Evolutionary conservation across 2,797 vertebrate genomes (phyloP), one percentile per base, ranked within the genome.

Genomic region (Hylomyscus alleni): DNA sequence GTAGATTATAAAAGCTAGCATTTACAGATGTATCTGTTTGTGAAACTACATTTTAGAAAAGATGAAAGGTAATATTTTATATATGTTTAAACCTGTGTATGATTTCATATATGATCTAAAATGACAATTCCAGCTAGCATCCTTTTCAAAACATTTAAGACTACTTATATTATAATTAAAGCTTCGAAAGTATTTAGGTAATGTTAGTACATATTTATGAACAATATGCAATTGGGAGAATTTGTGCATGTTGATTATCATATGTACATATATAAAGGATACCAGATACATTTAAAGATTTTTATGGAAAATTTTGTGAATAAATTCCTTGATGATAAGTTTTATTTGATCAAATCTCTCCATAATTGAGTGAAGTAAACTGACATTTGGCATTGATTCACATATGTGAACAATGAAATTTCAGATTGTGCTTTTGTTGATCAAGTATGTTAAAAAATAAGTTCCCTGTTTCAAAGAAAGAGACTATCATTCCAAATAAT

Each of bases 151-250:
- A 56, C 60, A 89, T 50, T 89, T 78, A 47, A 24, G 29, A 40
- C 24, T 85, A 22, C 82, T 93, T 94, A 76, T 88, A 58, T 62
- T 77, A 84, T 72, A 93, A 97, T 90, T 90, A 4, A 76, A 89
- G 37, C 73, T 85, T 73, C 14, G 56, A 78, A 83, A 93, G 26
- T 69, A 7, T 78, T 89, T 17, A 81, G 14, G 17, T 73, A 78
- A 76, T 81, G 76, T 95, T 78, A 82, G 52, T 15, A 75, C 13
- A 83, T 24, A 52, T 72, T 76, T 83, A 69, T 56, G 11, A 37
- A 40, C n/a, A 81, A 31, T 69, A 58, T 82, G 2, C n/a, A 72
- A 26, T 17, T 58, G 52, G 37, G 19, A 69, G 11, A 81, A 81
- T 92, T 95, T 83, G 0, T 15, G 7, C 14, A 75, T 91, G 11